These are phyloP conservation scores for Spatulosminthurus flaviceps DNA, from an alignment of 2,888 invertebrate genomes.

Conservation along the genomic window DNA sequence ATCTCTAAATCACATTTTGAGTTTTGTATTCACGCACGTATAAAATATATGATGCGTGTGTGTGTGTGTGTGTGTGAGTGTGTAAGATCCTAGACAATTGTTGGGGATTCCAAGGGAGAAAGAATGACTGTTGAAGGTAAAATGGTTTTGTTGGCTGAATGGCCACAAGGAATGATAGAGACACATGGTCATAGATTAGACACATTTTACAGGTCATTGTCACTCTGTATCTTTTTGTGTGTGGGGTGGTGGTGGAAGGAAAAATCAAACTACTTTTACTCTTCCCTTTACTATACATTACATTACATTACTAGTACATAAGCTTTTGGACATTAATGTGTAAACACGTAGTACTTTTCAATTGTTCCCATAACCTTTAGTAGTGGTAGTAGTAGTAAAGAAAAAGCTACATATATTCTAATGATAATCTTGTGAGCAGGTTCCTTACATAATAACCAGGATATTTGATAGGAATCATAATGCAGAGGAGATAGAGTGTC, in stretches of 20 bases:
- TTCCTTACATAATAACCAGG: background rate
- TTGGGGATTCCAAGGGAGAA: background rate
- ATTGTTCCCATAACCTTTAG: no score
- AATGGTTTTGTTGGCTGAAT: no score
- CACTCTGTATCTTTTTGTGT: background rate
- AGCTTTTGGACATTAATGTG: no score
- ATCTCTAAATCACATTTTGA: background rate
- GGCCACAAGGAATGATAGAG: background rate
- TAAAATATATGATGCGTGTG: slow-evolving; percentile 13
- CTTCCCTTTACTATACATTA: background rate
- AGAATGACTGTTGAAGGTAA: background rate
- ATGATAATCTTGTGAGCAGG: no score
- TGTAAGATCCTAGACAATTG: no score
- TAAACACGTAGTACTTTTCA: no score
- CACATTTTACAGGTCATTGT: slow-evolving; percentile 40
- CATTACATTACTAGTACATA: no score
- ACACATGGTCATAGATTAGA: slow-evolving; percentile 27
- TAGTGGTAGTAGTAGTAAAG: no score
- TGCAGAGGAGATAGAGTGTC: background rate
- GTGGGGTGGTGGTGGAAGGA: no score
- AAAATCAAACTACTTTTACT: slow-evolving; percentile 18
- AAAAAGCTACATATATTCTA: no score
- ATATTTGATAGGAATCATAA: background rate
- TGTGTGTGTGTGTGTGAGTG: no score
- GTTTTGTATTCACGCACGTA: background rate